phyloP scores from a whole-genome alignment of 2,797 vertebrate species.

The Tamandua tetradactyla region DNA sequence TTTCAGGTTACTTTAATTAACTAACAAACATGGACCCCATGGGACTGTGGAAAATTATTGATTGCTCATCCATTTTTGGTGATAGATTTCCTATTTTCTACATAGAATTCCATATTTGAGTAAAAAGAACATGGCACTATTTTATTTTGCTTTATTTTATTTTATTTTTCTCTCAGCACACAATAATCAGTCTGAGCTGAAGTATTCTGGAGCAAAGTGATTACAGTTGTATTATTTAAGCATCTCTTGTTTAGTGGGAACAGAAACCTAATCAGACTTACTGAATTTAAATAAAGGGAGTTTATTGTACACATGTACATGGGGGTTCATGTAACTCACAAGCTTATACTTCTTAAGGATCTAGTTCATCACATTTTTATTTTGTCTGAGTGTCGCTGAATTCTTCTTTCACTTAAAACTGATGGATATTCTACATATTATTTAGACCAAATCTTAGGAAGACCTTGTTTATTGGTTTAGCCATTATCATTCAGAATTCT shows the following conservation, averaged over 20 bases:
- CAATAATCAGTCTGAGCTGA: neutral
- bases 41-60: conserved; percentile 50
- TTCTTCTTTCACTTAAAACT: neutral
- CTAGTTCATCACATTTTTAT: neutral
- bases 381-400: neutral
- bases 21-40: conserved; percentile 45
- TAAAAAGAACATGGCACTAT: neutral
- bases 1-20: conserved; percentile 78
- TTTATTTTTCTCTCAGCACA: neutral
- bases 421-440: neutral
- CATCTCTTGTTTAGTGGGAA: neutral
- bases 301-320: neutral
- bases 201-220: conserved; percentile 1
- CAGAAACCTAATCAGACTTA: neutral
- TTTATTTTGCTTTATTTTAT: neutral
- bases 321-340: neutral
- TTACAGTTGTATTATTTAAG: neutral
- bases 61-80: conserved; percentile 41
- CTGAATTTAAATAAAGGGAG: conserved; percentile 10
- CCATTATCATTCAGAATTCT: neutral
- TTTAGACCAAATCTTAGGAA: neutral
- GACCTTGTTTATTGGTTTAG: neutral
- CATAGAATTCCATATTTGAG: conserved; percentile 33
- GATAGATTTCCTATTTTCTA: conserved; percentile 51
- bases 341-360: neutral